Base-by-base conservation (phyloP, 2,797 vertebrate genomes). In the Otolemur crassicaudatus region DNA sequence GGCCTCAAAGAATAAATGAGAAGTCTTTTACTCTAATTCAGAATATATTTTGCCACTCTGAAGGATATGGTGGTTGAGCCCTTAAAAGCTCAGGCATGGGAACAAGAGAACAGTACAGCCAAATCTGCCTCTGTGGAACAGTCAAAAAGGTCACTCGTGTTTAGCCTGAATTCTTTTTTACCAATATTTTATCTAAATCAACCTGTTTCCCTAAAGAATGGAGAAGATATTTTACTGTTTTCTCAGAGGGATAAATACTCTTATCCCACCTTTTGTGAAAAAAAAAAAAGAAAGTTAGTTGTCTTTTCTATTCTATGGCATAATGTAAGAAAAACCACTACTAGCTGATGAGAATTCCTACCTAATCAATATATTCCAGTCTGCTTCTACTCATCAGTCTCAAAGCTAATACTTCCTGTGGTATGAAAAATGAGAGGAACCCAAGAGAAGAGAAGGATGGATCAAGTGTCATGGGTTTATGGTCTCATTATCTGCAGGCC, bases 1-100 rank as follows among this genome's bases (percentile, higher is more conserved):
- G 96, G 87, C 95, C 98, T 96, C 96, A 69, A 96, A 94, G 87
- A 97, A 96, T 90, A 97, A 97, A 94, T 87, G 60, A 90, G 96
- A 97, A 86, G 53, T 84, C 65, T 97, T 96, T 96, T 92, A 96
- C 63, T 80, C 60, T 95, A 92, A 96, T 76, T 97, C 73, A 95
- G 90, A 95, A 96, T 81, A 73, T 87, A 92, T 96, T 88, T 90
- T 92, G 53, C 82, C 37, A 96, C 79, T 95, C 76, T 83, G 87
- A 94, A 79, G 90, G 56, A 79, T 63, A 86, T 34, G 63, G 0
- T 69, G 46, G 60, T 77, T 92, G 61, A 79, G 63, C 63, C 96
- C 86, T 93, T 96, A 96, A 96, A 88, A 96, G 90, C 89, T 85
- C 53, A 95, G 84, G 25, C 87, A 61, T 10, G 46, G 31, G 16